A percentile compares a stretch with the other conserved stretches of the same genome.
These are phyloP conservation scores for Rhinoptilus africanus DNA, from an alignment of 2,113 vertebrate genomes.

Conservation along the genomic window DNA sequence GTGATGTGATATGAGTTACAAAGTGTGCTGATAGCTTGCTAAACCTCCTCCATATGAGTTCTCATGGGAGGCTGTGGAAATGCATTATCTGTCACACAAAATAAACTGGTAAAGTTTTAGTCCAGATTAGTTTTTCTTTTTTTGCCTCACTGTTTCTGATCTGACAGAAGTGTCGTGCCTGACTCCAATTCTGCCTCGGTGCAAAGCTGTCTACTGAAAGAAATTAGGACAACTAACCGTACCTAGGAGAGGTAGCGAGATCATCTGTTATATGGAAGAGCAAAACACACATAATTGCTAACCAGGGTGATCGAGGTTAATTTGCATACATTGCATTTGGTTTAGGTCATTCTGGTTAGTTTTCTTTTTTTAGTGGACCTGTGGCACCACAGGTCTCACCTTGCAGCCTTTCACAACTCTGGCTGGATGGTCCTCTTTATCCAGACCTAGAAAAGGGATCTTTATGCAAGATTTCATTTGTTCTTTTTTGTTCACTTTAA, in stretches of 20 bases:
- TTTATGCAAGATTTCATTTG: neutral
- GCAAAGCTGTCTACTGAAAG: neutral
- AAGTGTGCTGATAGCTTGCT: neutral
- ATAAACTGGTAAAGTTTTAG: constrained; percentile 22
- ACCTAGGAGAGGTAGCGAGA: neutral
- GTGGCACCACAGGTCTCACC: rapidly evolving
- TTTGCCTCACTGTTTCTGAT: neutral
- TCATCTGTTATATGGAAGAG: neutral
- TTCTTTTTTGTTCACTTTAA: neutral
- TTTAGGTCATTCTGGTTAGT: neutral
- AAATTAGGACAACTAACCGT: neutral
- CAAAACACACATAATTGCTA: neutral
- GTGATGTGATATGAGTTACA: neutral
- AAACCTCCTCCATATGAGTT: neutral
- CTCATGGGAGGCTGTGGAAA: neutral
- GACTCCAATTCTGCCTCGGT: neutral
- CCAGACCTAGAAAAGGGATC: neutral
- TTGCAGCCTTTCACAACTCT: neutral
- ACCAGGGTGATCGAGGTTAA: neutral
- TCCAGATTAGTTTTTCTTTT: neutral
- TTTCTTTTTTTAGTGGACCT: neutral
- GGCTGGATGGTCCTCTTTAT: neutral
- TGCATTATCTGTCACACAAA: constrained; percentile 5
- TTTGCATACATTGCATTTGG: neutral
- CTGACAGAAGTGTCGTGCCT: neutral